These are phyloP conservation scores for Lepidurus couesii DNA, from an alignment of 1,140 invertebrate genomes.

Conservation along the genomic window DNA sequence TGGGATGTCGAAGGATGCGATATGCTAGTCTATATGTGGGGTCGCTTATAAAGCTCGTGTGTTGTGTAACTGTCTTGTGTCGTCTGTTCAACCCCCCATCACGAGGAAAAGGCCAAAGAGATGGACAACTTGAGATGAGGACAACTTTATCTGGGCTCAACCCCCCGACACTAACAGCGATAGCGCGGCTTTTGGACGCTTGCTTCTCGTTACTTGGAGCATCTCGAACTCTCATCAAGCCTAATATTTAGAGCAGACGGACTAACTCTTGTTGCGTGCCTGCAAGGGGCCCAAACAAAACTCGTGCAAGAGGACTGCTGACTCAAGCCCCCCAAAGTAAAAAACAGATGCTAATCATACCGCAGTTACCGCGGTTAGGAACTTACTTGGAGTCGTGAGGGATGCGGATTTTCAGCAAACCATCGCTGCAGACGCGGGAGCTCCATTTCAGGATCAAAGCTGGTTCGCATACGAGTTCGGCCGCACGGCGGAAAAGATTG, in stretches of 20 bases:
- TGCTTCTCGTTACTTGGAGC: not conserved
- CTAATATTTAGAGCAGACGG: conserved; percentile 5
- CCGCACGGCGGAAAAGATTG: not conserved
- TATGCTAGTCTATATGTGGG: not conserved
- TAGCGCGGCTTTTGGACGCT: not conserved
- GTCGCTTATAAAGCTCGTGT: not conserved
- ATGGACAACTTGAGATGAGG: conserved; percentile 14
- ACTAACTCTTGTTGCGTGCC: not conserved
- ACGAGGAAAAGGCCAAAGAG: not conserved
- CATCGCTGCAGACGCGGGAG: conserved; percentile 88
- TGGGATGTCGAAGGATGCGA: conserved; percentile 18
- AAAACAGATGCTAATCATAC: not conserved
- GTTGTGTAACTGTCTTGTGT: not conserved
- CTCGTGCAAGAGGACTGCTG: not conserved
- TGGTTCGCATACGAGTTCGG: conserved; percentile 79
- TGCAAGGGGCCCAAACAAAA: not conserved
- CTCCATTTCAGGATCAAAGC: conserved; percentile 91
- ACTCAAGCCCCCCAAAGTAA: too few relatives aligned
- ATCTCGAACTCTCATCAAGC: conserved; percentile 14
- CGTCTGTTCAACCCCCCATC: not conserved
- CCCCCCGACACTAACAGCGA: conserved; percentile 12
- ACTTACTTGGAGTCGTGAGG: conserved; percentile 66
- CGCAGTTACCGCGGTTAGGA: not conserved
- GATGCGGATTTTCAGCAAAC: conserved; percentile 93
- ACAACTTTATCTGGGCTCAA: conserved; percentile 22